Evolutionary conservation across 2,113 vertebrate genomes (phyloP).

Genomic region (Tyrannus savana): DNA sequence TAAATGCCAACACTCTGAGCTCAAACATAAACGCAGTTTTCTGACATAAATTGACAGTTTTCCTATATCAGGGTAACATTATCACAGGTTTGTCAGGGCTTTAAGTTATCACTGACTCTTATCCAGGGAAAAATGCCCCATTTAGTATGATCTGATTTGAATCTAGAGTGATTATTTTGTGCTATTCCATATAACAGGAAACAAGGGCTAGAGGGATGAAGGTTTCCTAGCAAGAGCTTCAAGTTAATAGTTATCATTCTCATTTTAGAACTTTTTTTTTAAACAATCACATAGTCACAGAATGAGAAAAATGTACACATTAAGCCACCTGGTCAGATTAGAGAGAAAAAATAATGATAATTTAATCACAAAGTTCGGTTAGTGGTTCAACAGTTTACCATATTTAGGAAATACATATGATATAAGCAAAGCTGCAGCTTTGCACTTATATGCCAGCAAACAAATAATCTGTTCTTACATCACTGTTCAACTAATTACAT

Average conservation of each 20-base stretch:
- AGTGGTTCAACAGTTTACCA: not conserved
- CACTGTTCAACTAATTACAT: not conserved
- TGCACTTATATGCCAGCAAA: not conserved
- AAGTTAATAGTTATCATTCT: not conserved
- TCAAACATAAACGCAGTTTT: not conserved
- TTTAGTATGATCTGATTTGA: not conserved
- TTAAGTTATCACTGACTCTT: not conserved
- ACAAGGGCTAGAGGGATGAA: not conserved
- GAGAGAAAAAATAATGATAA: not conserved
- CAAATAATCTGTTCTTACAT: not conserved
- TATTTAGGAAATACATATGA: not conserved
- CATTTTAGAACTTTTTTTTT: not conserved
- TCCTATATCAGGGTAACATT: not conserved
- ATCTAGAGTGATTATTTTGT: not conserved
- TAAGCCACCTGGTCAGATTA: not conserved
- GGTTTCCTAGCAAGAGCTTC: not conserved
- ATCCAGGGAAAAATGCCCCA: not conserved
- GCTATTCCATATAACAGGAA: not conserved
- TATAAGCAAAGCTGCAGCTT: not conserved
- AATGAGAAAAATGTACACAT: not conserved
- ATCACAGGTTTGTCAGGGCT: not conserved
- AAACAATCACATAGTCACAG: not conserved
- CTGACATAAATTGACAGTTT: not conserved
- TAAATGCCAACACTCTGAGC: not conserved
- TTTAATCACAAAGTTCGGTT: not conserved